Base-by-base conservation (phyloP, 2,797 vertebrate genomes). In the Bufotes viridis region DNA sequence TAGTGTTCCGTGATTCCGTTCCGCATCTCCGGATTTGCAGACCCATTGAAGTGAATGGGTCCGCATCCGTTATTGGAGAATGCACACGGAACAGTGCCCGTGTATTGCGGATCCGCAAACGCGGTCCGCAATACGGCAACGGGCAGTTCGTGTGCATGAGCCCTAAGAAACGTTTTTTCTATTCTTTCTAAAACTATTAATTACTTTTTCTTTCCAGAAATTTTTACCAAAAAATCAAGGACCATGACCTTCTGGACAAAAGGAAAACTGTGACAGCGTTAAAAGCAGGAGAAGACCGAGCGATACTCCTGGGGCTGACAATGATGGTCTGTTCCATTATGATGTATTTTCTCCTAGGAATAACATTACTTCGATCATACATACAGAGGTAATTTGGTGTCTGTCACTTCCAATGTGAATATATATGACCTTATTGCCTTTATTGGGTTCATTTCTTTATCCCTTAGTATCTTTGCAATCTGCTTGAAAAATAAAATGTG, bases 261-360 rank as follows among this genome's bases (percentile, higher is more conserved):
- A 97, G 96, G 93, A 99, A 98, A 96, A 98, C 97, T 10, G 97
- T 97, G 91, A 98, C 98, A 1, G 97, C 98, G 17, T 94, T 98
- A 90, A 97, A 96, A 92, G 97, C 98, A 0, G 98, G 98, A 88
- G 97, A 99, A 90, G 97, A 99, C 94, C 92, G 97, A 81, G 98
- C 98, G 91, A 97, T 98, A 61, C 95, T 98, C 53, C 95, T 99
- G 7, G 98, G 98, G 81, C 94, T 99, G 92, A 93, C 96, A 92
- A 99, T 99, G 98, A 96, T 99, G 94, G 91, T 97, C 88, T 94
- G 96, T 84, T 97, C 98, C 8, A 92, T 97, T 92, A 98, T 98
- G 97, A 98, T 97, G 96, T 98, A 97, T 93, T 99, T 98, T 26
- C 96, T 99, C 69, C 94, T 98, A 93, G 97, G 97, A 78, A 97